A percentile compares a stretch with the other conserved stretches of the same genome.
Conservation (phyloP, 2,113 vertebrate genomes). For the Coturnix japonica region DNA sequence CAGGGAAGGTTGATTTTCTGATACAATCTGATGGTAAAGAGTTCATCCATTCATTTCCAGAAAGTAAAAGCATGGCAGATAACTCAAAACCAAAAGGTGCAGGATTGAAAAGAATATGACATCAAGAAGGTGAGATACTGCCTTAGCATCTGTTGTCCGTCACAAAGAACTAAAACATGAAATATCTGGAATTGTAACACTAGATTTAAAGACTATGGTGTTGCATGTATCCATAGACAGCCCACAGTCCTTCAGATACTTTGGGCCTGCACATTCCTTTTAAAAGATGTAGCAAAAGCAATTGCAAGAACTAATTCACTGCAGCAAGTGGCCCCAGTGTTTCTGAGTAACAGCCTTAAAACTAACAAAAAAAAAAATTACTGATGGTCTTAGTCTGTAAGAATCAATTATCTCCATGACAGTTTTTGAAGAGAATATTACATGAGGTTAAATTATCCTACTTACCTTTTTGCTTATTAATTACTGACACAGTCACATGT, state of each 20-base stretch:
- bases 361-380: not conserved
- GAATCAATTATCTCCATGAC: not conserved
- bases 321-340: not conserved
- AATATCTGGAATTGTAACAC: not conserved
- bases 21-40: not conserved
- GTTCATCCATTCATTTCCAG: slow-evolving; percentile 8
- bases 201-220: not conserved
- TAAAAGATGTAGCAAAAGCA: not conserved
- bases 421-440: not conserved
- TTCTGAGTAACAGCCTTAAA: not conserved
- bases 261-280: not conserved
- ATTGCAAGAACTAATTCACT: not conserved
- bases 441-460: not conserved
- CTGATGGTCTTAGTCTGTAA: not conserved
- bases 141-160: not conserved
- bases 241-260: not conserved
- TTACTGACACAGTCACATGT: not conserved
- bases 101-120: not conserved
- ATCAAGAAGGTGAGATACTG: not conserved
- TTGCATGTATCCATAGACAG: not conserved
- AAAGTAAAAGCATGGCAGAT: not conserved
- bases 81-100: not conserved
- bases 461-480: slow-evolving; percentile 15
- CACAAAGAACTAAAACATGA: not conserved
- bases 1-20: not conserved